These are phyloP conservation scores for Cladopsammia gracilis DNA, from an alignment of 64 coral and sea anemone genomes.

Conservation along the genomic window DNA sequence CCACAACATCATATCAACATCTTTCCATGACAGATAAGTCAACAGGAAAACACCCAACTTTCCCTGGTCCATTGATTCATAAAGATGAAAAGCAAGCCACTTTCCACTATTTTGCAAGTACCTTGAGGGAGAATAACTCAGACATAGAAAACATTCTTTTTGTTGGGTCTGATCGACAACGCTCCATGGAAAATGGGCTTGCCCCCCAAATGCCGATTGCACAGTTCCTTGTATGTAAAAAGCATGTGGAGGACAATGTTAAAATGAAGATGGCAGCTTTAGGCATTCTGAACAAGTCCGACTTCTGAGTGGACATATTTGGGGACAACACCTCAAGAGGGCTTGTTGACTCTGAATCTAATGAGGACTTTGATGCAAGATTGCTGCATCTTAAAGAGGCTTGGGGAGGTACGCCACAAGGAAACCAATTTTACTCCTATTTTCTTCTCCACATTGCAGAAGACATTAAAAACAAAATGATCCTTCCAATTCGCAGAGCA, in stretches of 20 bases:
- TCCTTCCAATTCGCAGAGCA: constrained; percentile 34
- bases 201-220: constrained; percentile 19
- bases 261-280: constrained; percentile 42
- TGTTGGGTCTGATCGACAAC: constrained; percentile 42
- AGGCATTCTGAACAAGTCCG: constrained; percentile 28
- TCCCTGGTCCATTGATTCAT: constrained; percentile 62
- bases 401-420: constrained; percentile 35
- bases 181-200: constrained; percentile 15
- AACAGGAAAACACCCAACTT: constrained; percentile 29
- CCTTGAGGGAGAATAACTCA: constrained; percentile 18
- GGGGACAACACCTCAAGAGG: constrained; percentile 37
- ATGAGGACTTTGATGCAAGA: constrained; percentile 27
- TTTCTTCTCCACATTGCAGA: constrained; percentile 40
- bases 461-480: constrained; percentile 65
- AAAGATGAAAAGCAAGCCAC: constrained; percentile 4
- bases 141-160: constrained; percentile 22
- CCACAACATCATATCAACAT: constrained; percentile 58
- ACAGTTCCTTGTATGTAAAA: constrained; percentile 46
- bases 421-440: constrained; percentile 54
- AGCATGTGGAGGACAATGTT: constrained; percentile 51
- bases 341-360: constrained; percentile 51
- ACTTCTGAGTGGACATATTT: constrained; percentile 29
- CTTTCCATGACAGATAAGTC: constrained; percentile 21
- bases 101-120: constrained; percentile 59
- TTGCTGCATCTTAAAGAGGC: constrained; percentile 22